Conservation (phyloP, 2,888 invertebrate genomes). For the Cantharis nigra region DNA sequence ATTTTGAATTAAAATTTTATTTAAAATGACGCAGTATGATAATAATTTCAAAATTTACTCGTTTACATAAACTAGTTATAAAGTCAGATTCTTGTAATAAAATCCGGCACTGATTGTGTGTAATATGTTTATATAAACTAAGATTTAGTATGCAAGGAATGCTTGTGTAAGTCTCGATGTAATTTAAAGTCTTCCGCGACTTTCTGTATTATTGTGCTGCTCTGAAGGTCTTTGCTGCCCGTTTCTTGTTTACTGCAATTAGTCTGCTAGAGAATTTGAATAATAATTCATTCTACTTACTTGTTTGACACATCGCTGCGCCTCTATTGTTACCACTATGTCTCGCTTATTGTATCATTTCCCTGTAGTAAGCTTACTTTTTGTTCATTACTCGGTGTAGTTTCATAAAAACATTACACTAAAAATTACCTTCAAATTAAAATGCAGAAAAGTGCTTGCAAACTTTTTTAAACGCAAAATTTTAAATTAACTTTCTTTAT, state of each 20-base stretch:
- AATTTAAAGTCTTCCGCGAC: slow-evolving; percentile 51
- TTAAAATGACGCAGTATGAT: slow-evolving; percentile 33
- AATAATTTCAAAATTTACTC: slow-evolving; percentile 38
- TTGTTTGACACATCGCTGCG: slow-evolving; percentile 49
- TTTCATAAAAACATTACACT: neutral
- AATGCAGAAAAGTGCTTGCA: neutral
- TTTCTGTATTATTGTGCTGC: slow-evolving; percentile 40
- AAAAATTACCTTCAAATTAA: neutral
- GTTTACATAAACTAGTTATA: slow-evolving; percentile 46
- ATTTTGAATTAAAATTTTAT: slow-evolving; percentile 1
- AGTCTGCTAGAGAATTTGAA: slow-evolving; percentile 50
- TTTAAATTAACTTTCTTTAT: neutral
- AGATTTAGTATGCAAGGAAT: slow-evolving; percentile 51
- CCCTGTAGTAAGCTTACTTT: slow-evolving; percentile 19
- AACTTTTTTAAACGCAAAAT: neutral
- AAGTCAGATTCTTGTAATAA: slow-evolving; percentile 49
- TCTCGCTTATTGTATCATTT: slow-evolving; percentile 26
- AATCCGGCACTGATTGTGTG: slow-evolving; percentile 49
- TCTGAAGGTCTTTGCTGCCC: slow-evolving; percentile 44
- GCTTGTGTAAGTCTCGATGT: slow-evolving; percentile 48
- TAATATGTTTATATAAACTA: slow-evolving; percentile 54
- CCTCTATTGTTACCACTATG: slow-evolving; percentile 38
- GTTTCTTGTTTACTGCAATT: slow-evolving; percentile 53
- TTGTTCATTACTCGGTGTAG: slow-evolving; percentile 9
- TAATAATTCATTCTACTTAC: slow-evolving; percentile 50